phyloP scores from a whole-genome alignment of 2,113 vertebrate genomes.

The Hyaena hyaena region DNA sequence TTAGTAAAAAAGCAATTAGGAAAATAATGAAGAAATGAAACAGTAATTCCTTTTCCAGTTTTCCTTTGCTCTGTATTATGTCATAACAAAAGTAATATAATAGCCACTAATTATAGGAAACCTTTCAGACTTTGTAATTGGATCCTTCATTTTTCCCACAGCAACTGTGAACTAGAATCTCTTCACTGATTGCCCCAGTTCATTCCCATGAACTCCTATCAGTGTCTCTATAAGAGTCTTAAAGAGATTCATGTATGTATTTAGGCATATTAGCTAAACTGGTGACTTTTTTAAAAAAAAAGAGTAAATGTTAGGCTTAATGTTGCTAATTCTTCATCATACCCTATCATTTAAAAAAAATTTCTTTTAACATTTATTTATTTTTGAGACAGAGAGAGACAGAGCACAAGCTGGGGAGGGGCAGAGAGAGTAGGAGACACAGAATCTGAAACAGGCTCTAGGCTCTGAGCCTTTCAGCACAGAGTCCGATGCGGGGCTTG shows the following conservation, averaged over 20 bases:
- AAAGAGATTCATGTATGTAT: background rate
- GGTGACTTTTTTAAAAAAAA: background rate
- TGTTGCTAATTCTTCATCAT: background rate
- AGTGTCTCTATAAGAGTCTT: background rate
- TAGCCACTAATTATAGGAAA: slow-evolving; percentile 73
- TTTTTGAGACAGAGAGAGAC: too few species aligned
- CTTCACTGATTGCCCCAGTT: background rate
- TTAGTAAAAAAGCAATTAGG: slow-evolving; percentile 59
- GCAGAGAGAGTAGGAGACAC: too few species aligned
- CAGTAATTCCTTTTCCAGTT: slow-evolving; percentile 18
- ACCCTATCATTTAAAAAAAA: too few species aligned
- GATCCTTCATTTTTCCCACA: slow-evolving; percentile 56
- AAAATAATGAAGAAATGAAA: slow-evolving; percentile 64
- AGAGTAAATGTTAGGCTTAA: background rate
- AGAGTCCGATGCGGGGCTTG: too few species aligned
- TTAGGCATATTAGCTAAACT: background rate
- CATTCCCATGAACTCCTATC: background rate
- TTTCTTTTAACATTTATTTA: too few species aligned
- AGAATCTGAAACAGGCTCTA: too few species aligned
- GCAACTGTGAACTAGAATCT: slow-evolving; percentile 43
- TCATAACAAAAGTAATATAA: slow-evolving; percentile 60
- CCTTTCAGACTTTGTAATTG: slow-evolving; percentile 65
- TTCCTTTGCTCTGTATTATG: slow-evolving; percentile 38
- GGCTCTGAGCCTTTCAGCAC: too few species aligned
- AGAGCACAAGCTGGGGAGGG: too few species aligned